Evolutionary conservation across 2,888 invertebrate genomes (phyloP).

Genomic region (Aphidius colemani): DNA sequence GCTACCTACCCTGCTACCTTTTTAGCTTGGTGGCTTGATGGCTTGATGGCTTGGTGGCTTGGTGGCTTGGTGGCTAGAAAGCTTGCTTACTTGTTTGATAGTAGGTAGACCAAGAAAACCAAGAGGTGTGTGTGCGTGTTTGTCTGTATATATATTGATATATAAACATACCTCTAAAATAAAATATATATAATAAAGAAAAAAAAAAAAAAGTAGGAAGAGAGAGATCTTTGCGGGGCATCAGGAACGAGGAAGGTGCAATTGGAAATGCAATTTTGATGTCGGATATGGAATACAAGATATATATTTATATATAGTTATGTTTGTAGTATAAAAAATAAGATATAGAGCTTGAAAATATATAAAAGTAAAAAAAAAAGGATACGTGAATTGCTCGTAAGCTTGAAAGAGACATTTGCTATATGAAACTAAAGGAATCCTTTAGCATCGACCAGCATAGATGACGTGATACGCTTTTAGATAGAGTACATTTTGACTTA

Average conservation of each 20-base stretch:
- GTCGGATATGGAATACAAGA: constrained; percentile 32
- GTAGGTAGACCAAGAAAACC: no score
- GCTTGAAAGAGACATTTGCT: constrained; percentile 11
- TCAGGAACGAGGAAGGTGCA: constrained; percentile 29
- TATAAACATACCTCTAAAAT: no score
- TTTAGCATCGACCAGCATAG: constrained; percentile 19
- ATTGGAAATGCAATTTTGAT: constrained; percentile 50
- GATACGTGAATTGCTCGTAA: constrained; percentile 16
- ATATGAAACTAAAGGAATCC: background rate
- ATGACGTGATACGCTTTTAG: constrained; percentile 47
- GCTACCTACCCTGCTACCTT: background rate
- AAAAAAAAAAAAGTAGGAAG: no score
- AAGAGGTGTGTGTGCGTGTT: no score
- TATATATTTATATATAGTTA: constrained; percentile 3
- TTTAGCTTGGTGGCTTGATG: background rate
- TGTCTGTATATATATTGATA: no score
- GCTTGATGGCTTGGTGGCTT: background rate
- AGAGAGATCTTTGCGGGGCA: constrained; percentile 9
- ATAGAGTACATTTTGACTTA: constrained; percentile 59
- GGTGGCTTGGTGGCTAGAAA: background rate
- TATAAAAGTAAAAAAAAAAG: background rate
- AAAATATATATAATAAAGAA: no score
- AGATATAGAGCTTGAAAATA: background rate
- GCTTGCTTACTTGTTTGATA: no score
- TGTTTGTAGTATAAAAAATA: constrained; percentile 13